Percentiles rank a stretch among this genome's conserved stretches.
Evolutionary conservation across 1,140 invertebrate species (phyloP).

Genomic region (Bombus confusus): DNA sequence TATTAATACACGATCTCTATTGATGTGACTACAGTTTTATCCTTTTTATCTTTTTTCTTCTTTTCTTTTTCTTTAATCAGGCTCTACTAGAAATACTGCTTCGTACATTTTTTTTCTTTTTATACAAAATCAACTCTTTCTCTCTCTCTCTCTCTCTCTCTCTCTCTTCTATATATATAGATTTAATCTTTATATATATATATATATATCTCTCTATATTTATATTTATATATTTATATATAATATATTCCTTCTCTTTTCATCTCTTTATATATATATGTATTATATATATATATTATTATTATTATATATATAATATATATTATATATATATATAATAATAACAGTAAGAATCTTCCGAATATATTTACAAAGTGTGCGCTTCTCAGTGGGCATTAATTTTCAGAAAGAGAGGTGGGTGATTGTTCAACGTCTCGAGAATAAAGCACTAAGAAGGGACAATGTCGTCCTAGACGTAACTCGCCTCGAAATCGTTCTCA

Average conservation of each 20-base stretch:
- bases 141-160: slow-evolving; percentile 38
- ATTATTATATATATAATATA: slow-evolving; percentile 50
- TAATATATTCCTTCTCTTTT: slow-evolving; percentile 51
- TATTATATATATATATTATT: too few relatives aligned
- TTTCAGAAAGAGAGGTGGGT: slow-evolving; percentile 33
- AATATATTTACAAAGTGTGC: slow-evolving; percentile 69
- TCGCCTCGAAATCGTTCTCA: slow-evolving; percentile 7
- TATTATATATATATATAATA: slow-evolving; percentile 42
- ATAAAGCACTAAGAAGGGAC: slow-evolving; percentile 51
- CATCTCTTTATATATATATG: slow-evolving; percentile 49
- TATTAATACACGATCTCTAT: slow-evolving; percentile 48
- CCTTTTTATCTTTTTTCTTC: background rate
- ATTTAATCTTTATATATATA: slow-evolving; percentile 54
- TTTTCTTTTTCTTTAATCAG: slow-evolving; percentile 28
- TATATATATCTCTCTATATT: slow-evolving; percentile 50
- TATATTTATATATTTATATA: slow-evolving; percentile 61
- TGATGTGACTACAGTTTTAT: slow-evolving; percentile 52
- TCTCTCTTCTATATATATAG: slow-evolving; percentile 49
- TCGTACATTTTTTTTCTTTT: slow-evolving; percentile 55
- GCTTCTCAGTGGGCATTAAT: slow-evolving; percentile 50
- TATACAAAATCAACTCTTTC: slow-evolving; percentile 70
- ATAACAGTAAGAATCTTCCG: slow-evolving; percentile 60
- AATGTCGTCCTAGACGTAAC: background rate
- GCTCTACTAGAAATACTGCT: slow-evolving; percentile 68
- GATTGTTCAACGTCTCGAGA: slow-evolving; percentile 35